A percentile compares a stretch with the other conserved stretches of the same genome.
These are phyloP conservation scores for Meliscaeva auricollis DNA, from an alignment of 2,888 invertebrate species.

Conservation along the genomic window DNA sequence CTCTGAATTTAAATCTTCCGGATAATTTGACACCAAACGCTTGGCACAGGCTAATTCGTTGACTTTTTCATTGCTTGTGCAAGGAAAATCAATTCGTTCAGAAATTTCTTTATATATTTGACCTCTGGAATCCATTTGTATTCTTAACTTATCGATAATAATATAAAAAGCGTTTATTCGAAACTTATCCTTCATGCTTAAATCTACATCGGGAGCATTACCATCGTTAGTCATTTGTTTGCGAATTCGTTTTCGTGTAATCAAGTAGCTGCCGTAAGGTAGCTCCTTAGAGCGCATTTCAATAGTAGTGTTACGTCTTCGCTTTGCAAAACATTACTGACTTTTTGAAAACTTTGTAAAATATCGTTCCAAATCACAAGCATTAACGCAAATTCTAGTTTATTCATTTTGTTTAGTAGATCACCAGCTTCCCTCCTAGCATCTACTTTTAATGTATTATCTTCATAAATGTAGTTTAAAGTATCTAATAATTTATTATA, in stretches of 20 bases:
- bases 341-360: neutral
- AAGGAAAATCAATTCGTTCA: neutral
- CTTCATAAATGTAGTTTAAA: neutral
- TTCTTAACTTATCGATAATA: constrained; percentile 8
- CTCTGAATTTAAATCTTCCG: no score
- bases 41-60: neutral
- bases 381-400: constrained; percentile 3
- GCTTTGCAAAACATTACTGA: neutral
- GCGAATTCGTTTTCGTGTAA: constrained; percentile 16
- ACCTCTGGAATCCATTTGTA: constrained; percentile 12
- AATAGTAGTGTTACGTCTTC: constrained; percentile 7
- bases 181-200: neutral
- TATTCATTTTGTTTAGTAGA: constrained; percentile 7
- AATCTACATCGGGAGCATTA: constrained; percentile 23
- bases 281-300: constrained; percentile 2
- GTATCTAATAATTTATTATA: constrained; percentile 1
- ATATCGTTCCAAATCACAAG: neutral
- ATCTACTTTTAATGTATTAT: constrained; percentile 6
- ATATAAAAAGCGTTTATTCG: neutral
- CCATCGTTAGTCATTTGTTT: constrained; percentile 16
- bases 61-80: constrained; percentile 10
- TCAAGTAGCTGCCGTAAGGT: constrained; percentile 4
- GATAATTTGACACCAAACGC: constrained; percentile 14
- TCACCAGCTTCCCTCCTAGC: constrained; percentile 6
- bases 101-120: neutral